These are phyloP conservation scores for Gisinianus flammeolus DNA, from an alignment of 2,888 invertebrate species.

Conservation along the genomic window DNA sequence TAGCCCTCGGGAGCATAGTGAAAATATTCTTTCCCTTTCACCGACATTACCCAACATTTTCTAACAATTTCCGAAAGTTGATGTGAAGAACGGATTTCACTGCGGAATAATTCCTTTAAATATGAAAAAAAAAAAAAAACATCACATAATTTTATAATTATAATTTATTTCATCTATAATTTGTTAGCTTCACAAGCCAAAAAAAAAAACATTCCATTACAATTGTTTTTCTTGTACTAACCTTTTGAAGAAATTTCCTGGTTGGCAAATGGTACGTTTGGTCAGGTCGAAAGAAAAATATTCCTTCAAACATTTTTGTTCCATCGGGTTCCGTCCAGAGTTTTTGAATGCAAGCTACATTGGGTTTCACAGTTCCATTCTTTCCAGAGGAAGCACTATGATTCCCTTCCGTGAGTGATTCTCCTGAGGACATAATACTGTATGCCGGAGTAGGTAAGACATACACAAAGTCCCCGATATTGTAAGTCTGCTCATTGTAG, in stretches of 20 bases:
- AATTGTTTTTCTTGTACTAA: too few relatives aligned
- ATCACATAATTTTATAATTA: too few relatives aligned
- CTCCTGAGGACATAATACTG: slow-evolving; percentile 15
- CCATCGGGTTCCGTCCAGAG: slow-evolving; percentile 84
- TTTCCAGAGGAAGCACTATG: slow-evolving; percentile 31
- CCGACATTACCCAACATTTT: slow-evolving; percentile 90
- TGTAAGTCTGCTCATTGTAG: slow-evolving; percentile 77
- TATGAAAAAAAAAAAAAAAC: slow-evolving; percentile 13
- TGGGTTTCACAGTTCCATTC: slow-evolving; percentile 69
- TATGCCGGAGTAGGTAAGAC: slow-evolving; percentile 64
- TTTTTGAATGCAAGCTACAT: slow-evolving; percentile 86
- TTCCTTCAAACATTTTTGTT: slow-evolving; percentile 88
- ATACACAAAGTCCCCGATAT: slow-evolving; percentile 91
- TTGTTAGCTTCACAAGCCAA: not conserved
- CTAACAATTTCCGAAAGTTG: slow-evolving; percentile 85
- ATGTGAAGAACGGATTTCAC: slow-evolving; percentile 83
- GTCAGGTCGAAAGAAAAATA: slow-evolving; percentile 86
- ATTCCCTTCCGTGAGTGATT: slow-evolving; percentile 22
- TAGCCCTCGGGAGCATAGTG: slow-evolving; percentile 85
- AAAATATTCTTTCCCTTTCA: slow-evolving; percentile 83
- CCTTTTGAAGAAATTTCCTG: slow-evolving; percentile 90
- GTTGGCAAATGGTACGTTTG: slow-evolving; percentile 96
- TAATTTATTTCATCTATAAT: not conserved
- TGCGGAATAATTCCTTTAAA: slow-evolving; percentile 85
- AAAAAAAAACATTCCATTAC: too few relatives aligned